Conservation (phyloP, 2,113 vertebrate species). For the Prinia subflava region DNA sequence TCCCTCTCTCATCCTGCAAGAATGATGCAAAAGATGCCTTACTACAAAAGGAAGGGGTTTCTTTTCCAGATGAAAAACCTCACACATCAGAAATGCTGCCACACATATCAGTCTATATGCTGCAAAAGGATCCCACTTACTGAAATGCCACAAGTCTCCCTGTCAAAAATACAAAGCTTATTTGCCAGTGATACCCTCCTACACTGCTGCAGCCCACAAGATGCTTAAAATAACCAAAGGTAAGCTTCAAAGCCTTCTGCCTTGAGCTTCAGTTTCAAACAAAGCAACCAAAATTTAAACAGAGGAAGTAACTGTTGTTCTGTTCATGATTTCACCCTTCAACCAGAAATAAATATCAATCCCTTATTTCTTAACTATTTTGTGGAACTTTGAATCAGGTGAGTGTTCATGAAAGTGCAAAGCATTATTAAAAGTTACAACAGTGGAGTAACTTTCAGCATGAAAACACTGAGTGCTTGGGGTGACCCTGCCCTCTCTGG, state of each 20-base stretch:
- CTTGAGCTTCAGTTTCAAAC: constrained; percentile 48
- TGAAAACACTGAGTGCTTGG: not conserved
- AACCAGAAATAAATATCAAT: constrained; percentile 53
- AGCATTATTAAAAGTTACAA: not conserved
- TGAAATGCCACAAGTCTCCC: constrained; percentile 17
- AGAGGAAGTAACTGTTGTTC: constrained; percentile 55
- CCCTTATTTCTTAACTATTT: constrained; percentile 23
- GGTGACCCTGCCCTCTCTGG: not conserved
- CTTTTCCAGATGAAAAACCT: constrained; percentile 14
- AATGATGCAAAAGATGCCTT: not conserved
- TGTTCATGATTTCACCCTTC: constrained; percentile 44
- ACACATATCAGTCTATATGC: not conserved
- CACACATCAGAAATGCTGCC: not conserved
- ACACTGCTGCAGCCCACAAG: constrained; percentile 41
- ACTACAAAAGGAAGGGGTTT: not conserved
- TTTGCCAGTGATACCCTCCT: constrained; percentile 53
- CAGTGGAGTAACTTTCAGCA: not conserved
- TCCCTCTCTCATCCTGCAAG: not conserved
- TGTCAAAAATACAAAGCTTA: constrained; percentile 53
- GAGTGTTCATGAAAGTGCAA: not conserved
- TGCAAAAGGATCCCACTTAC: not conserved
- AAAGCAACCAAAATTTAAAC: constrained; percentile 62
- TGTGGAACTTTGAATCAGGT: not conserved
- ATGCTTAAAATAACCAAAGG: constrained; percentile 60
- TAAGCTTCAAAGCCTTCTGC: constrained; percentile 48